Evolutionary conservation across 1,140 invertebrate species (phyloP).

Genomic region (Samia ricini): DNA sequence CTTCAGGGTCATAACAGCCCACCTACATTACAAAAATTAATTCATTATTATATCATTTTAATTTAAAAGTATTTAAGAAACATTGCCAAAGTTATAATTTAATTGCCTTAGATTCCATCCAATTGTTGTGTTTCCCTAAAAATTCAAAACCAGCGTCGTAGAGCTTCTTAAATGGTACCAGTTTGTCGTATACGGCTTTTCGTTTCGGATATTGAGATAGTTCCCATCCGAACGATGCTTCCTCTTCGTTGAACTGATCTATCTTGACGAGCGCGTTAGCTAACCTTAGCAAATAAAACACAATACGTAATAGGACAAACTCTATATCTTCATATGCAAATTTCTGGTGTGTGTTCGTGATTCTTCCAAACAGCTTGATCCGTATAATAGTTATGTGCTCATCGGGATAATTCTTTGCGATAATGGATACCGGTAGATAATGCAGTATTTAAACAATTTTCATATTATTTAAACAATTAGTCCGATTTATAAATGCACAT

Average conservation of each 20-base stretch:
- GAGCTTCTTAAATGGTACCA: conserved; percentile 91
- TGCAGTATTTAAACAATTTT: too few relatives aligned
- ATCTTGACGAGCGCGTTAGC: conserved; percentile 87
- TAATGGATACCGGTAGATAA: too few relatives aligned
- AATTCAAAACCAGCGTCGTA: conserved; percentile 94
- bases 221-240: conserved; percentile 93
- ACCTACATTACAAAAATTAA: conserved; percentile 76
- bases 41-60: too few relatives aligned
- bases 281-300: conserved; percentile 67
- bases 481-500: too few relatives aligned
- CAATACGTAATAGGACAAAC: background rate
- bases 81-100: too few relatives aligned
- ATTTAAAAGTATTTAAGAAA: too few relatives aligned
- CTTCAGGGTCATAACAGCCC: conserved; percentile 91
- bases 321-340: background rate
- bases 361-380: too few relatives aligned
- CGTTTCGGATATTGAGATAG: conserved; percentile 92
- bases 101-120: conserved; percentile 86
- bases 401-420: too few relatives aligned
- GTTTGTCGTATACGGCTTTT: conserved; percentile 84
- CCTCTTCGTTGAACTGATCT: conserved; percentile 95
- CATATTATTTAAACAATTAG: too few relatives aligned
- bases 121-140: conserved; percentile 87
- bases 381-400: too few relatives aligned
- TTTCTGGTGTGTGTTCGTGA: too few relatives aligned